Conservation (phyloP, 2,797 vertebrate species). For the Paguma larvata region DNA sequence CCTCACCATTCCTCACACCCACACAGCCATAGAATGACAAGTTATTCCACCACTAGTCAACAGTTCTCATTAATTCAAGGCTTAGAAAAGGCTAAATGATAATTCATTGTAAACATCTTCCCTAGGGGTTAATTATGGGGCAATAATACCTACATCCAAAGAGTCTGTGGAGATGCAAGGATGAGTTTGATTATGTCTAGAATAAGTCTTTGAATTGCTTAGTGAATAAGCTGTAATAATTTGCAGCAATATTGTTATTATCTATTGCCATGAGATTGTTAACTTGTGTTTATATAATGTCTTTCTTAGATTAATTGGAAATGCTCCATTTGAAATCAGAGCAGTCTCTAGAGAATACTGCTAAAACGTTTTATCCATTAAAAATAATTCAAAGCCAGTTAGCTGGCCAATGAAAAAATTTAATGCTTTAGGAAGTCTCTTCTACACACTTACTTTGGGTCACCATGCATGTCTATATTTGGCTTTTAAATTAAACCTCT, state of each 20-base stretch:
- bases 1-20: background rate
- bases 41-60: background rate
- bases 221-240: constrained; percentile 48
- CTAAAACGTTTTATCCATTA: constrained; percentile 71
- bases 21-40: background rate
- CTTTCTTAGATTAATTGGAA: constrained; percentile 79
- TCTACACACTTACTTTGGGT: constrained; percentile 42
- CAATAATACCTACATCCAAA: constrained; percentile 21
- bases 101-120: constrained; percentile 43
- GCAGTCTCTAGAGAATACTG: constrained; percentile 54
- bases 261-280: constrained; percentile 64
- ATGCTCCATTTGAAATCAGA: constrained; percentile 76
- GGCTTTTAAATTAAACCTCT: constrained; percentile 57
- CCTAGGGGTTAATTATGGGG: constrained; percentile 45
- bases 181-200: constrained; percentile 63
- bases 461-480: constrained; percentile 29
- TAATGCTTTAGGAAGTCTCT: constrained; percentile 63
- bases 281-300: constrained; percentile 72
- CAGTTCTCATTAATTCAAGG: background rate
- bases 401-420: constrained; percentile 68
- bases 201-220: constrained; percentile 58
- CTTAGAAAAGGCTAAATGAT: background rate
- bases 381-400: constrained; percentile 78
- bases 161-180: background rate
- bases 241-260: constrained; percentile 73